phyloP scores from a whole-genome alignment of 2,797 vertebrate species.

The Petrocephalus sullivani region DNA sequence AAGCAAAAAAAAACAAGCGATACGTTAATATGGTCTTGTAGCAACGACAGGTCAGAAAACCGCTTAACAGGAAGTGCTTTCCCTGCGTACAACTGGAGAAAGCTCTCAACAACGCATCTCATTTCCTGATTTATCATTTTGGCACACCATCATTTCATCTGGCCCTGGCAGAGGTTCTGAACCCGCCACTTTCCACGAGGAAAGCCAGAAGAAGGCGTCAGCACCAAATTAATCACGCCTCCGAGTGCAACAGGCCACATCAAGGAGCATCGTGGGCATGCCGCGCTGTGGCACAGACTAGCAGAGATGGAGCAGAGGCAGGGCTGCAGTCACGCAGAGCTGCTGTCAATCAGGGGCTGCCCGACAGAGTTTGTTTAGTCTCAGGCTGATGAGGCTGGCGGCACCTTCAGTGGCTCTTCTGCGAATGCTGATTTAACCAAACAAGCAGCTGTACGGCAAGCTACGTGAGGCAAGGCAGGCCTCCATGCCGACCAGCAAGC shows the following conservation, averaged over 20 bases:
- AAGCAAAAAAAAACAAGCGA: neutral
- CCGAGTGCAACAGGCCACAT: neutral
- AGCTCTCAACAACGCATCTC: neutral
- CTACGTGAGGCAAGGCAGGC: conserved; percentile 26
- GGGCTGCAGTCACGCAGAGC: neutral
- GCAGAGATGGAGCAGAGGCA: neutral
- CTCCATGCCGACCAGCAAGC: too few species aligned
- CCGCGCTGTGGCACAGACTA: neutral
- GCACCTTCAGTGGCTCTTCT: conserved; percentile 17
- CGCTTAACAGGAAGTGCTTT: neutral
- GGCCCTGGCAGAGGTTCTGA: neutral
- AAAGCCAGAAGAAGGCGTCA: neutral
- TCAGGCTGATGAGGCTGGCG: conserved; percentile 36
- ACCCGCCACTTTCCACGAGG: neutral
- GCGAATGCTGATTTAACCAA: conserved; percentile 36
- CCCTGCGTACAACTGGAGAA: too few species aligned
- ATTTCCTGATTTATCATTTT: neutral
- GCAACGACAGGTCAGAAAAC: neutral
- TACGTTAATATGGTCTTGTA: neutral
- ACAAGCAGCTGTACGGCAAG: conserved; percentile 30
- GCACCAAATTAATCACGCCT: neutral
- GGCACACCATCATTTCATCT: neutral
- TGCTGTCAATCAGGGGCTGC: conserved; percentile 17
- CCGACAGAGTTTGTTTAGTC: conserved; percentile 52
- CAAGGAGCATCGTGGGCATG: neutral